phyloP scores from a whole-genome alignment of 2,888 invertebrate genomes.

The Lagria hirta region DNA sequence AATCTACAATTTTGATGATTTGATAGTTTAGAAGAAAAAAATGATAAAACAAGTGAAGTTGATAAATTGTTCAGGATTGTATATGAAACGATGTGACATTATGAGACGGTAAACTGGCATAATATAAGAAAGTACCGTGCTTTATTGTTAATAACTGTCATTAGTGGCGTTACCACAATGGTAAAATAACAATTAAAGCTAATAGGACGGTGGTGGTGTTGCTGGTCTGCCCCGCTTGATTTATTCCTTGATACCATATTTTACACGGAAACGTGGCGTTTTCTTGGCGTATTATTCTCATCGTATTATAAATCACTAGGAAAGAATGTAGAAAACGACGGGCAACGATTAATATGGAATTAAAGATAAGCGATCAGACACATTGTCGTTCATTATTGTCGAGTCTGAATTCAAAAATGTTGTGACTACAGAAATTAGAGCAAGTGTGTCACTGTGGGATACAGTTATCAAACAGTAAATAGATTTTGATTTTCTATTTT shows the following conservation, averaged over 20 bases:
- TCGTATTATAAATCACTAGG: no score
- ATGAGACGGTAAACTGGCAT: conserved; percentile 18
- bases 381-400: no score
- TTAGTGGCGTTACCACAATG: conserved; percentile 27
- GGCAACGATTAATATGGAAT: no score
- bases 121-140: conserved; percentile 32
- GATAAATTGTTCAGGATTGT: conserved; percentile 10
- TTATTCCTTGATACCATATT: conserved; percentile 23
- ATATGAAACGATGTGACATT: conserved; percentile 16
- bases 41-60: conserved; percentile 15
- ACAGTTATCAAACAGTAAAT: no score
- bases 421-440: no score
- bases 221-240: conserved; percentile 17
- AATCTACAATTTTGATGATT: no score
- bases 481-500: no score
- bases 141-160: conserved; percentile 35
- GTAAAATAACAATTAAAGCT: conserved; percentile 14
- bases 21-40: no score
- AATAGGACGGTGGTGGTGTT: conserved; percentile 17
- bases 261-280: conserved; percentile 21
- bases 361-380: no score
- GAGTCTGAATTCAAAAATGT: no score
- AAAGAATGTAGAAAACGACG: no score
- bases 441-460: no score
- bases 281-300: conserved; percentile 10